Conservation (phyloP, 1,140 invertebrate species). For the Brachionus koreanus region DNA sequence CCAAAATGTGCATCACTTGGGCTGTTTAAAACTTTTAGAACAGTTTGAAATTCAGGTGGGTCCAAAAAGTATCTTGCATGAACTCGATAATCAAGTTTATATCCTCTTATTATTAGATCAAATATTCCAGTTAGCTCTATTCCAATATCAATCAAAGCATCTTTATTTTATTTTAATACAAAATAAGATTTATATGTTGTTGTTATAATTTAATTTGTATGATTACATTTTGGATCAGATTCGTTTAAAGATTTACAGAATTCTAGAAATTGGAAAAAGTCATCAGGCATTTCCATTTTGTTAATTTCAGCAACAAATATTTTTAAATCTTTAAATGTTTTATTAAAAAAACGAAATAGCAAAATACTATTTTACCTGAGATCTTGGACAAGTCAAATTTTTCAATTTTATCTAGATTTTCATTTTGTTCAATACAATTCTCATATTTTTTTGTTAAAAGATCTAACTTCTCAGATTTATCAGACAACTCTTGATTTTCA, state of each 20-base stretch:
- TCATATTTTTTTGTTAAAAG: background rate
- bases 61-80: conserved; percentile 90
- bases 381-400: background rate
- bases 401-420: background rate
- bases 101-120: conserved; percentile 60
- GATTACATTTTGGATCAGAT: conserved; percentile 62
- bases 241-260: conserved; percentile 69
- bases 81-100: conserved; percentile 62
- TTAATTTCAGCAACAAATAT: conserved; percentile 43
- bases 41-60: conserved; percentile 76
- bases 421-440: background rate
- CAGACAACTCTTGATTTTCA: background rate
- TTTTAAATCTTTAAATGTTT: background rate
- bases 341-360: background rate
- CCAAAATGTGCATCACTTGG: conserved; percentile 75
- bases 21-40: conserved; percentile 62
- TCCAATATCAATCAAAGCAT: conserved; percentile 59
- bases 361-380: background rate
- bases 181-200: background rate
- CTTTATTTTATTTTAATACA: background rate
- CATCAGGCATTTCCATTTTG: conserved; percentile 76
- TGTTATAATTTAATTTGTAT: conserved; percentile 25
- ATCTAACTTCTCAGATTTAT: conserved; percentile 9
- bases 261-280: conserved; percentile 79
- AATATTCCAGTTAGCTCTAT: conserved; percentile 77